Evolutionary conservation across 2,888 invertebrate genomes (phyloP).

Genomic region (Paralinhomoeus sp.): DNA sequence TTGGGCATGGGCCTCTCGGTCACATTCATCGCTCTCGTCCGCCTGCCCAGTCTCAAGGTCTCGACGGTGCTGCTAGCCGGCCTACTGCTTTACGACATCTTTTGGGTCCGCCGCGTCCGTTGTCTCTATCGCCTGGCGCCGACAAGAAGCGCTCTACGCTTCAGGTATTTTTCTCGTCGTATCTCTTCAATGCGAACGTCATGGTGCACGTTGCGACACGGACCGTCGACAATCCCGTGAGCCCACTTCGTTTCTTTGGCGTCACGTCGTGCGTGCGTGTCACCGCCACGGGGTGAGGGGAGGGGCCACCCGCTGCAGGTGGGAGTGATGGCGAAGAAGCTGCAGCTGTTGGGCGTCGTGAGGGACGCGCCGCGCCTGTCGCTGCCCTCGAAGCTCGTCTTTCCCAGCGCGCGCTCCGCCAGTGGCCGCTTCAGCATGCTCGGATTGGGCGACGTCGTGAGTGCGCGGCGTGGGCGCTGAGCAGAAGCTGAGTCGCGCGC

Average conservation of each 20-base stretch:
- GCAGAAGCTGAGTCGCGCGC: no score
- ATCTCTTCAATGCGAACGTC: conserved; percentile 91
- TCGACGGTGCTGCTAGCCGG: conserved; percentile 80
- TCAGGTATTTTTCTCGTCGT: conserved; percentile 73
- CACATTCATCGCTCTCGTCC: conserved; percentile 84
- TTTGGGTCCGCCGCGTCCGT: conserved; percentile 48
- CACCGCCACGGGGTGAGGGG: no score
- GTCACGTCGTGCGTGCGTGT: no score
- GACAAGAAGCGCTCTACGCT: conserved; percentile 4
- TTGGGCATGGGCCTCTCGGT: conserved; percentile 96
- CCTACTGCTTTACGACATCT: conserved; percentile 77
- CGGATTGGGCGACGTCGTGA: conserved; percentile 42
- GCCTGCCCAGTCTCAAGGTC: conserved; percentile 79
- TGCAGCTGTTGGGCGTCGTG: conserved; percentile 68
- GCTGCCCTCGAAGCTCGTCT: conserved; percentile 82
- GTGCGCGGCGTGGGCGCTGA: no score
- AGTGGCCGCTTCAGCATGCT: conserved; percentile 96
- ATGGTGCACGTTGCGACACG: conserved; percentile 68
- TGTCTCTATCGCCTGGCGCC: neutral
- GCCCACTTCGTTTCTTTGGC: no score
- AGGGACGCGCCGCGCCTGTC: conserved; percentile 82
- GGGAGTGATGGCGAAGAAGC: conserved; percentile 68
- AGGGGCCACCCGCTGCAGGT: conserved; percentile 36
- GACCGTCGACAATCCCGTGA: conserved; percentile 33
- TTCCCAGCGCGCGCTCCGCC: conserved; percentile 70